phyloP scores from a whole-genome alignment of 2,888 invertebrate species.

The Panorpa germanica region DNA sequence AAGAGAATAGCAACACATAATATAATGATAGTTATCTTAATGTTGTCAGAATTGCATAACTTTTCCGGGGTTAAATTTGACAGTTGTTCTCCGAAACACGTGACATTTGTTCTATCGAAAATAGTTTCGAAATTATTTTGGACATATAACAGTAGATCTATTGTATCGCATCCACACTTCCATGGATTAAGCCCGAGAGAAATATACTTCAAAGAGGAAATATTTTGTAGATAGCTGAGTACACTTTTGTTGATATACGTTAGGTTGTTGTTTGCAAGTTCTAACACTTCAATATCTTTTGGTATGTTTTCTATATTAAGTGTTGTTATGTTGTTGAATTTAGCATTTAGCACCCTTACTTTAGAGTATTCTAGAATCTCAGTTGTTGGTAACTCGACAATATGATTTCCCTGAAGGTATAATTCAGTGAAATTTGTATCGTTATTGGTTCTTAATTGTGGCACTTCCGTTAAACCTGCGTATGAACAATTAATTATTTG shows the following conservation, averaged over 20 bases:
- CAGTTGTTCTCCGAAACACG: no score
- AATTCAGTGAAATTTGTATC: conserved; percentile 28
- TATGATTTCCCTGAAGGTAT: conserved; percentile 23
- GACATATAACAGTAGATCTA: conserved; percentile 34
- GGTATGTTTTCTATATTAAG: conserved; percentile 25
- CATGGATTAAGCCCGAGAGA: conserved; percentile 47
- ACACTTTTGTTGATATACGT: conserved; percentile 24
- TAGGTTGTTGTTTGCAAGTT: conserved; percentile 35
- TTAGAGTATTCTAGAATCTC: conserved; percentile 24
- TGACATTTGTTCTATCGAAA: conserved; percentile 17
- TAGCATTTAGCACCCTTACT: conserved; percentile 28
- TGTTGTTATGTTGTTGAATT: conserved; percentile 26
- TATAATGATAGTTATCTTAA: no score
- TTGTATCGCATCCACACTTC: conserved; percentile 43
- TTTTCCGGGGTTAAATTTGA: no score
- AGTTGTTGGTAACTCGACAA: conserved; percentile 21
- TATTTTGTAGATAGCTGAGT: conserved; percentile 24
- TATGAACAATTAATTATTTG: conserved; percentile 33
- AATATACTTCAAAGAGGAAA: conserved; percentile 25
- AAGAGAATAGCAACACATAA: no score
- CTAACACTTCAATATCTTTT: conserved; percentile 25
- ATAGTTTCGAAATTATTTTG: conserved; percentile 23
- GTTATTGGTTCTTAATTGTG: no score
- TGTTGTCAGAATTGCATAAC: no score
- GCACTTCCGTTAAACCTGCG: conserved; percentile 25